Conservation (phyloP, 1,140 invertebrate species). For the Amyelois transitella region DNA sequence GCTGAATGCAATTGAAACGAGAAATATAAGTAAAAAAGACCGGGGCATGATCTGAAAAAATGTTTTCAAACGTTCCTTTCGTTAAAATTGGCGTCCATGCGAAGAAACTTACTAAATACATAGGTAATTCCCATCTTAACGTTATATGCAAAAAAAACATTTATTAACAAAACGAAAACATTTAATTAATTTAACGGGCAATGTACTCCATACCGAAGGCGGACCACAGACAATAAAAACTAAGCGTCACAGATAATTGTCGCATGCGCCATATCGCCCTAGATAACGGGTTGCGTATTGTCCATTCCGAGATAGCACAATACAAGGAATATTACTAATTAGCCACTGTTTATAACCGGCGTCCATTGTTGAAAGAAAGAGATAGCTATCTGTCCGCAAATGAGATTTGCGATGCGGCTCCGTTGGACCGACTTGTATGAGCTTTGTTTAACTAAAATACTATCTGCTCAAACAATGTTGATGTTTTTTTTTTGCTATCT, state of each 20-base stretch:
- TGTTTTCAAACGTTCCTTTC: too few species aligned
- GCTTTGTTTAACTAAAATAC: conserved; percentile 66
- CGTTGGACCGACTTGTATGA: conserved; percentile 59
- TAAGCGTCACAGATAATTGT: conserved; percentile 63
- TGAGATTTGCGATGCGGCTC: conserved; percentile 69
- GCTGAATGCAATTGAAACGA: too few species aligned
- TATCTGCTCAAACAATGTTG: conserved; percentile 25
- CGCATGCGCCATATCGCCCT: conserved; percentile 66
- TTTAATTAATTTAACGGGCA: neutral
- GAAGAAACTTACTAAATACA: too few species aligned
- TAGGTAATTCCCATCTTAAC: too few species aligned
- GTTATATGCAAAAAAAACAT: too few species aligned
- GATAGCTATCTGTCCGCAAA: conserved; percentile 67
- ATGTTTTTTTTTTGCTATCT: neutral
- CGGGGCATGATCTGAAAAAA: too few species aligned
- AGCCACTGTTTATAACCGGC: conserved; percentile 65
- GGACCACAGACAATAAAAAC: conserved; percentile 28
- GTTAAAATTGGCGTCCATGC: too few species aligned
- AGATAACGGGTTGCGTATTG: conserved; percentile 68
- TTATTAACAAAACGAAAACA: too few species aligned
- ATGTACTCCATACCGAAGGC: neutral
- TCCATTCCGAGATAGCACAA: conserved; percentile 61
- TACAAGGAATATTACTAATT: conserved; percentile 73
- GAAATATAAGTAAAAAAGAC: too few species aligned
- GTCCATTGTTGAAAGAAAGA: conserved; percentile 70